These are phyloP conservation scores for Patella caerulea DNA, from an alignment of 2,888 invertebrate genomes.

Conservation along the genomic window DNA sequence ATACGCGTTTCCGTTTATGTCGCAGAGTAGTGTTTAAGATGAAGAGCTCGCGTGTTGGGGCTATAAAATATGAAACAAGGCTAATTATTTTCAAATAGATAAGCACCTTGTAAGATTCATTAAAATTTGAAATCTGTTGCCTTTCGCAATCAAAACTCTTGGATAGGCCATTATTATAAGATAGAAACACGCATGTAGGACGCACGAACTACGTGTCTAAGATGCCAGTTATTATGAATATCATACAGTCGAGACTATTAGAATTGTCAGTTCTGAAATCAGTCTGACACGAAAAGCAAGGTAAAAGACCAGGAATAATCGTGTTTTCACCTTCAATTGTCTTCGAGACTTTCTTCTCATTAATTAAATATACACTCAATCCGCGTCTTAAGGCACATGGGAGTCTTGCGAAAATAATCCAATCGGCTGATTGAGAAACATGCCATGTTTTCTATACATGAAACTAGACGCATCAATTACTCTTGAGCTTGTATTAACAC, in stretches of 20 bases:
- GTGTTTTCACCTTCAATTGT: slow-evolving; percentile 13
- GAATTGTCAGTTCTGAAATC: neutral
- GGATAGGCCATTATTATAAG: neutral
- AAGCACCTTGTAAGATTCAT: slow-evolving; percentile 1
- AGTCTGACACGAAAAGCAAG: neutral
- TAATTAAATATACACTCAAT: neutral
- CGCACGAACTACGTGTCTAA: neutral
- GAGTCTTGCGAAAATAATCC: neutral
- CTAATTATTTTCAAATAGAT: slow-evolving; percentile 9
- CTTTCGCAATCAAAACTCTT: slow-evolving; percentile 13
- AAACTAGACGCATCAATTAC: too few species aligned
- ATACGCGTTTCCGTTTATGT: too few species aligned
- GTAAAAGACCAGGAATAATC: neutral
- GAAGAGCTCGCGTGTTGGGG: too few species aligned
- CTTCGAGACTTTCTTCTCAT: neutral
- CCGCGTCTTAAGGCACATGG: neutral
- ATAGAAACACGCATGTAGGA: neutral
- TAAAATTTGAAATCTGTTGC: slow-evolving; percentile 10
- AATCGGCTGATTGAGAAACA: neutral
- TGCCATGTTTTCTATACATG: too few species aligned
- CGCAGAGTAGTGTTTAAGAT: too few species aligned
- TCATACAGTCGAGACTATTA: slow-evolving; percentile 2
- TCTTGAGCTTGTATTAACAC: too few species aligned
- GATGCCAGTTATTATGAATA: neutral
- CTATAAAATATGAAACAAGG: too few species aligned